Evolutionary conservation across 2,888 invertebrate genomes (phyloP), one percentile per base, ranked within the genome.

Genomic region (Ellobium chinense): DNA sequence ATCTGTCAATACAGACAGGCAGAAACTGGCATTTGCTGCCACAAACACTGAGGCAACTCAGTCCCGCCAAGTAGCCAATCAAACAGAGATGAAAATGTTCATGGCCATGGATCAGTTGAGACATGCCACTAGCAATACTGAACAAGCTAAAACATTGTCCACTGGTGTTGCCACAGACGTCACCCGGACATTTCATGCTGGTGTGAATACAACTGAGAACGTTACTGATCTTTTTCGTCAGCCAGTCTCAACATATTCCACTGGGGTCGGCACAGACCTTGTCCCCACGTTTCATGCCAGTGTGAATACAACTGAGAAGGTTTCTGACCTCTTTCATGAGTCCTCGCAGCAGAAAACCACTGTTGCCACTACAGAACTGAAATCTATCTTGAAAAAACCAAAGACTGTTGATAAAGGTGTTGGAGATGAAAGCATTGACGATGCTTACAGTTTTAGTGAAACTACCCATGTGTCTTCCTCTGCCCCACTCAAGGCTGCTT

Each of bases 61-160:
- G 12, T 46, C 58, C n/a, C 58, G 72, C 7, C 65, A 82, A 68
- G 82, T 83, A 24, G 75, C 79, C 56, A 84, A 86, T 65, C 91
- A 90, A 75, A 91, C 91, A 24, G 91, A 91, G 36, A 27, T 83
- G 14, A 86, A 86, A 73, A 85, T 89, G 37, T 89, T 91, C 85
- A 80, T 86, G 36, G 85, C 84, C 9, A 84, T 84, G 62, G 88
- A 89, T 27, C 87, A 85, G 65, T 37, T 89, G 5, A 87, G 85
- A 65, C 86, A 86, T 72, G 79, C 83, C 7, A 87, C 85, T 5
- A 86, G 85, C 70, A 90, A 90, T 82, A 91, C 91, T 37, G 84
- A 86, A 1, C 84, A 79, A 73, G 75, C 80, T 58, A 39, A 82
- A 12, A 86, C 84, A 21, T 85, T 82, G 31, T 87, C 82, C 62